Percentiles rank a stretch among this genome's conserved stretches.
Conservation (phyloP, 2,113 vertebrate genomes). For the Gambusia affinis region DNA sequence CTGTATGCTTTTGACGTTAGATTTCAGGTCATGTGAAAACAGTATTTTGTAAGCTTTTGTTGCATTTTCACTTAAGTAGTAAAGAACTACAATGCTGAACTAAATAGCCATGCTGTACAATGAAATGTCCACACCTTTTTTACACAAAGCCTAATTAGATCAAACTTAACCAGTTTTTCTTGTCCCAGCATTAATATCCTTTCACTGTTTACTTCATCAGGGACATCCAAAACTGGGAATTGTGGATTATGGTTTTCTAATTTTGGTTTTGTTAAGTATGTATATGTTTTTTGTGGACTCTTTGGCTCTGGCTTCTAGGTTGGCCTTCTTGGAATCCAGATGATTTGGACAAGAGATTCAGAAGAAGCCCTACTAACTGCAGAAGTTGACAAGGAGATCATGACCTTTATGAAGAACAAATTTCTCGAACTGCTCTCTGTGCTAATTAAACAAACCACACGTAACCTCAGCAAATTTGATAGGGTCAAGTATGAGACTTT, state of each 20-base stretch:
- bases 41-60: too few species aligned
- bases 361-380: slow-evolving; percentile 84
- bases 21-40: too few species aligned
- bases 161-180: background rate
- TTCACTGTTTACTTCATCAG: too few species aligned
- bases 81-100: background rate
- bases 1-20: too few species aligned
- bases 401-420: slow-evolving; percentile 82
- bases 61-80: too few species aligned
- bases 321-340: slow-evolving; percentile 88
- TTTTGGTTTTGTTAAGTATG: background rate
- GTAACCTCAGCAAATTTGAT: slow-evolving; percentile 84
- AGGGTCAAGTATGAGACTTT: slow-evolving; percentile 89
- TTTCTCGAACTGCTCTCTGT: slow-evolving; percentile 85
- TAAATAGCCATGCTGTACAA: background rate
- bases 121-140: background rate
- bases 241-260: background rate
- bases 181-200: too few species aligned
- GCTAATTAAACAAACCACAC: slow-evolving; percentile 85
- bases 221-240: too few species aligned
- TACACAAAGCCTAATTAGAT: background rate
- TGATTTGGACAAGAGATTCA: slow-evolving; percentile 89
- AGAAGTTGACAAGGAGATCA: slow-evolving; percentile 83
- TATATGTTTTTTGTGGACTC: background rate
- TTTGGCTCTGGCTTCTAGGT: slow-evolving; percentile 71